Percentiles rank a stretch among this genome's conserved stretches.
Evolutionary conservation across 2,797 vertebrate species (phyloP).

Genomic region (Sylvia borin): DNA sequence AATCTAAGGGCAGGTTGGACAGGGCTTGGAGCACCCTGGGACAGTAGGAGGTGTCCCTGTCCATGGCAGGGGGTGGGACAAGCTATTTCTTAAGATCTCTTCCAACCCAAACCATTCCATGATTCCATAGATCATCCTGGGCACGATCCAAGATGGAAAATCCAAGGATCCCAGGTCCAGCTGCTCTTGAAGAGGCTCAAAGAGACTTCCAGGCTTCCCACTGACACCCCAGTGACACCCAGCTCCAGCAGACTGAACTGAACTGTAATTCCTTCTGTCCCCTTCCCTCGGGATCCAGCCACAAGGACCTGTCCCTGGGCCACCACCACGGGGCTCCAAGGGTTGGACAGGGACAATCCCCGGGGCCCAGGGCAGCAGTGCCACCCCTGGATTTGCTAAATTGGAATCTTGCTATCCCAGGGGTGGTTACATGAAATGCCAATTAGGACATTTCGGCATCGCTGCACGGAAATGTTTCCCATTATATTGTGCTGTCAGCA

Average conservation of each 20-base stretch:
- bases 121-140: not conserved
- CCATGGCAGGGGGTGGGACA: not conserved
- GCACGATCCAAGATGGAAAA: not conserved
- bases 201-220: not conserved
- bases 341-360: not conserved
- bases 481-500: conserved; percentile 62
- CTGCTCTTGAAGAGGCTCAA: not conserved
- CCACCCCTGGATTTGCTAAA: not conserved
- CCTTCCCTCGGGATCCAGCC: not conserved
- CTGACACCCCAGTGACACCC: not conserved
- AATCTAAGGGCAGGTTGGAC: accelerated
- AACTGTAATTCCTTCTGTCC: not conserved
- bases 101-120: not conserved
- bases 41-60: not conserved
- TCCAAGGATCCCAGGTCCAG: not conserved
- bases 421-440: conserved; percentile 23
- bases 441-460: conserved; percentile 28
- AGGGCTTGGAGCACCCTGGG: not conserved
- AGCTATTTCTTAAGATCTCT: not conserved
- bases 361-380: not conserved
- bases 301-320: not conserved
- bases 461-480: conserved; percentile 31
- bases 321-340: accelerated
- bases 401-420: conserved; percentile 41
- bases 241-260: accelerated